Evolutionary conservation across 2,797 vertebrate species (phyloP).

Genomic region (Buphagus erythrorhynchus): DNA sequence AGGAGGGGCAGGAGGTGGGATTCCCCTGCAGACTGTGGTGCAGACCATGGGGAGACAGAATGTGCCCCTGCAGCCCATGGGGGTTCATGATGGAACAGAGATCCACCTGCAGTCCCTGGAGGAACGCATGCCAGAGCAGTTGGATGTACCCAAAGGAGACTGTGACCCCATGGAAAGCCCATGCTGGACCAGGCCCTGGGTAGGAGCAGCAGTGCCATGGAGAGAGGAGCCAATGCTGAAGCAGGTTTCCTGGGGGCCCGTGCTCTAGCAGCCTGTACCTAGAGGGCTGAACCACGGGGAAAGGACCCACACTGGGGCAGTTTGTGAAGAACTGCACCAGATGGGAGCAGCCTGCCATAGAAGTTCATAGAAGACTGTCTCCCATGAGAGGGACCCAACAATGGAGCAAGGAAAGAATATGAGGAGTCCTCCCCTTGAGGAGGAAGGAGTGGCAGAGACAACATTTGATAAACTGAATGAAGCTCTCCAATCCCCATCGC

Average conservation of each 20-base stretch:
- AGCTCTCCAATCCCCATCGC: neutral
- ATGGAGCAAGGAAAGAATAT: neutral
- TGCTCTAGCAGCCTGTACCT: neutral
- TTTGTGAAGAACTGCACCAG: neutral
- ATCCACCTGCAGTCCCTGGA: neutral
- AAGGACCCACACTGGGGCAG: neutral
- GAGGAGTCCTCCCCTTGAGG: neutral
- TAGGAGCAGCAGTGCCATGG: neutral
- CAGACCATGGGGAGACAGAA: neutral
- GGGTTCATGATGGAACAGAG: rapidly evolving
- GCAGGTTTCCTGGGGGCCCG: neutral
- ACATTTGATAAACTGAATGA: too few relatives aligned
- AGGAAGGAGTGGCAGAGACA: neutral
- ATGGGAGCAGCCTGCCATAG: rapidly evolving
- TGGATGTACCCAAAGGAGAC: neutral
- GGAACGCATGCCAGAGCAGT: rapidly evolving
- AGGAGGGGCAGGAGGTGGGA: neutral
- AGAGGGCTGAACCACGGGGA: rapidly evolving
- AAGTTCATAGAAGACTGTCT: neutral
- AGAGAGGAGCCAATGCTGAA: neutral
- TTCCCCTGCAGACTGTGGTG: rapidly evolving
- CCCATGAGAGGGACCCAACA: rapidly evolving
- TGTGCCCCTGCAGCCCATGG: neutral
- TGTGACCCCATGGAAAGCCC: neutral
- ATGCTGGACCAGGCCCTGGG: neutral